Percentiles rank a stretch among this genome's conserved stretches.
Evolutionary conservation across 2,797 vertebrate genomes (phyloP).

Genomic region (Sebastes kiyomatsui): DNA sequence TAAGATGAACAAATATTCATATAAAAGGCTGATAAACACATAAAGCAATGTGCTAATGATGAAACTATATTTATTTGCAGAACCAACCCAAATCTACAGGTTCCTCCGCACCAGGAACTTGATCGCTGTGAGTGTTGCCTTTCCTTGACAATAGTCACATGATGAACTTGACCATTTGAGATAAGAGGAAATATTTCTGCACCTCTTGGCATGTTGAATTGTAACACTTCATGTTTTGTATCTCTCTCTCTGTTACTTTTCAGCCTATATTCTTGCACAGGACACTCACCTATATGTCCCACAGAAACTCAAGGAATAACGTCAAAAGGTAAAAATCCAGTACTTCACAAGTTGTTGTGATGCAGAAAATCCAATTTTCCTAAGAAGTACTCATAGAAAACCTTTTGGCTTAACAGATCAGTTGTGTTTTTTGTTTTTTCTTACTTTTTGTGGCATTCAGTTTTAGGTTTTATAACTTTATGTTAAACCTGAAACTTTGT

Average conservation of each 20-base stretch:
- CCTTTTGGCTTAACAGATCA: background rate
- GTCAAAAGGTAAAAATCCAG: slow-evolving; percentile 86
- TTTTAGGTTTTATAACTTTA: background rate
- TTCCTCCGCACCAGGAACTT: slow-evolving; percentile 98
- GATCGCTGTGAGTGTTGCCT: slow-evolving; percentile 90
- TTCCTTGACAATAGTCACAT: background rate
- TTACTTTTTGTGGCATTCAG: background rate
- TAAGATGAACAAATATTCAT: background rate
- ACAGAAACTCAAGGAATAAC: slow-evolving; percentile 95
- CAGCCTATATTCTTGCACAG: slow-evolving; percentile 99
- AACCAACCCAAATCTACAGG: slow-evolving; percentile 99
- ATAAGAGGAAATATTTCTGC: background rate
- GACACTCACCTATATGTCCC: slow-evolving; percentile 98
- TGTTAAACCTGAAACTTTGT: background rate
- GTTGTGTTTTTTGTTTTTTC: background rate
- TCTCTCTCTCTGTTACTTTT: slow-evolving; percentile 32
- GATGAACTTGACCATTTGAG: background rate
- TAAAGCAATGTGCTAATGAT: background rate
- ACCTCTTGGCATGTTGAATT: rapidly evolving
- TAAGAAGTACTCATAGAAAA: background rate
- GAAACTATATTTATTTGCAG: slow-evolving; percentile 71
- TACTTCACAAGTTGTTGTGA: too few relatives aligned
- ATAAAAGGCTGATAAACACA: background rate
- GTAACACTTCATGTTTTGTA: background rate
- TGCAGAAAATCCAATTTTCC: background rate